phyloP scores from a whole-genome alignment of 2,888 invertebrate species.

The Aphrophora alni region DNA sequence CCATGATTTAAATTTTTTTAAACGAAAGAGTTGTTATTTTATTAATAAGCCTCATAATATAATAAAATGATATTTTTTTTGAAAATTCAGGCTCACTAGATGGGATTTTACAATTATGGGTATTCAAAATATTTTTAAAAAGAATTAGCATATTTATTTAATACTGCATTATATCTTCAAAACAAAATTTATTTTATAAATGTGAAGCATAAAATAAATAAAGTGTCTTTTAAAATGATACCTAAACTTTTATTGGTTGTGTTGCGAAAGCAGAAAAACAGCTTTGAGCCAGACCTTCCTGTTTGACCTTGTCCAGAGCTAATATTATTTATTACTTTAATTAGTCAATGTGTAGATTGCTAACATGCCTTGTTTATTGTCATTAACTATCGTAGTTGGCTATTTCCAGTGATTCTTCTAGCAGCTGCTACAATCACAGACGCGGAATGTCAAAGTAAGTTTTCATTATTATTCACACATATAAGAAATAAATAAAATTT shows the following conservation, averaged over 20 bases:
- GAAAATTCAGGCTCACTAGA: too few relatives aligned
- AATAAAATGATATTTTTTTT: too few relatives aligned
- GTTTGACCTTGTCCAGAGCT: background rate
- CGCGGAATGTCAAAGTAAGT: slow-evolving; percentile 55
- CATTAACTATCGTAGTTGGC: slow-evolving; percentile 26
- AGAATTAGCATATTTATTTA: too few relatives aligned
- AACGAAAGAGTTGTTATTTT: too few relatives aligned
- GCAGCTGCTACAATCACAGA: slow-evolving; percentile 52
- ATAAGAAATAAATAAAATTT: too few relatives aligned
- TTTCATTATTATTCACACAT: too few relatives aligned
- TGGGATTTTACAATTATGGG: too few relatives aligned
- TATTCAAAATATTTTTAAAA: too few relatives aligned
- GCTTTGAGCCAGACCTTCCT: background rate
- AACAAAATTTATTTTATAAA: background rate
- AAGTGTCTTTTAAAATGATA: background rate
- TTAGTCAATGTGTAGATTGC: background rate
- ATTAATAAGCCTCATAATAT: too few relatives aligned
- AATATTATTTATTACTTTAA: background rate
- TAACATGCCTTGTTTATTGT: background rate
- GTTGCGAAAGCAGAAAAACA: background rate
- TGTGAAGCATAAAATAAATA: background rate
- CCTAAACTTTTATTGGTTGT: background rate
- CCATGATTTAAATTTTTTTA: too few relatives aligned
- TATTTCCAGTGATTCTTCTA: slow-evolving; percentile 52
- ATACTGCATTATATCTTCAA: too few relatives aligned